Evolutionary conservation across 2,888 invertebrate genomes (phyloP).

Genomic region (Thumatha senex): DNA sequence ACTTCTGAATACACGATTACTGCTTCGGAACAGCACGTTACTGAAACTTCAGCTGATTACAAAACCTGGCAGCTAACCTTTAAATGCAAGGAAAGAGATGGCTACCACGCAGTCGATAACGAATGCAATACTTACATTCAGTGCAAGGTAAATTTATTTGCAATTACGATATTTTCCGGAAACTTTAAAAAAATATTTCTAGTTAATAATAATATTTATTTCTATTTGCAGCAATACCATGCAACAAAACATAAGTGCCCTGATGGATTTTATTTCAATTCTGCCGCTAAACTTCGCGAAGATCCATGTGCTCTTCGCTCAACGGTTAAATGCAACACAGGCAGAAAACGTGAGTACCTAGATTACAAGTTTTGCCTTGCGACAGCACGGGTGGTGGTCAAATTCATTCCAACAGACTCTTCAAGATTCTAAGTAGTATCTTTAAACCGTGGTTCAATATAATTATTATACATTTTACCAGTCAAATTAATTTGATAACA

Average conservation of each 20-base stretch:
- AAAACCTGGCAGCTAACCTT: constrained; percentile 16
- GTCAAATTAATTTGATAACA: too few species aligned
- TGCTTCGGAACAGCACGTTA: neutral
- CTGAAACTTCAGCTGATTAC: neutral
- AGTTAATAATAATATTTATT: neutral
- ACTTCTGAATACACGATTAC: neutral
- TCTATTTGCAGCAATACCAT: constrained; percentile 74
- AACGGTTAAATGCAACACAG: constrained; percentile 87
- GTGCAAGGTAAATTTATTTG: constrained; percentile 69
- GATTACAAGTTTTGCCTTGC: neutral
- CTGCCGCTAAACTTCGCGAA: constrained; percentile 79
- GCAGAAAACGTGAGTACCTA: constrained; percentile 55
- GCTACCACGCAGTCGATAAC: constrained; percentile 69
- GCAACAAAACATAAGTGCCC: constrained; percentile 87
- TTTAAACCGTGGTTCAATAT: too few species aligned
- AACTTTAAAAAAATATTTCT: neutral
- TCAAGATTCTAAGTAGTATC: too few species aligned
- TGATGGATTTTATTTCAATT: constrained; percentile 89
- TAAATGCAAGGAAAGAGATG: constrained; percentile 34
- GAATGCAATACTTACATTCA: constrained; percentile 88
- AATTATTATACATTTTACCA: too few species aligned
- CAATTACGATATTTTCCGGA: neutral
- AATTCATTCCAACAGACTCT: too few species aligned
- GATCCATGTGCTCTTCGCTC: constrained; percentile 91
- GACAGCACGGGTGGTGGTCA: too few species aligned